Evolutionary conservation across 2,113 vertebrate genomes (phyloP), one percentile per base, ranked within the genome.

Genomic region (Marmota monax): DNA sequence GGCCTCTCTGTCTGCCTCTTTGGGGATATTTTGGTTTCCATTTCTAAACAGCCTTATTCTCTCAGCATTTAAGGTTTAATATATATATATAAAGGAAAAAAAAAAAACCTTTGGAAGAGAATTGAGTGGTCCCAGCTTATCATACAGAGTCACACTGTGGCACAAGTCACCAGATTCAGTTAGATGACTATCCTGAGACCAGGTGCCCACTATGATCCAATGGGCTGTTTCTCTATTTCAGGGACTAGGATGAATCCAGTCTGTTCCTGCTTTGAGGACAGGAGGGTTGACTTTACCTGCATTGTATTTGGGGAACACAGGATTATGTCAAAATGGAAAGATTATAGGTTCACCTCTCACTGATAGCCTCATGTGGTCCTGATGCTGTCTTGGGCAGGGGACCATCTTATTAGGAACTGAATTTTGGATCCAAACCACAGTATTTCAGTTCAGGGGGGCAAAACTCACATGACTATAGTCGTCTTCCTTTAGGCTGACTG

Each of bases 191-290:
- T 87, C 29, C 34, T n/a, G 69, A 85, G 39, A 29, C n/a, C 78
- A 72, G 56, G 37, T 61, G 12, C 22, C 20, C 17, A 17, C 12
- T 14, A 39, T 39, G 22, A 3, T 89, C 29, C 67, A 45, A 16
- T 85, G 32, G 58, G 45, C 37, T 78, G 10, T 61, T 91, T 97
- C 27, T 89, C 51, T 85, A 14, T 92, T 95, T 89, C 78, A 92
- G 84, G 61, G 45, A 70, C 34, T 51, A 65, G 72, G 67, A 77
- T 67, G n/a, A 94, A 84, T 80, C 67, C 37, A 29, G 7, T 65
- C 5, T 76, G 27, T 65, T 85, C 22, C 58, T 14, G 74, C 78
- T 97, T 74, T 84, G n/a, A 3, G 25, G 51, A 11, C 12, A 79
- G 84, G 77, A 53, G 88, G 23, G 45, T 88, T 93, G 61, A 88